Evolutionary conservation across 2,888 invertebrate species (phyloP), one percentile per base, ranked within the genome.

Genomic region (Agriopis leucophaearia): DNA sequence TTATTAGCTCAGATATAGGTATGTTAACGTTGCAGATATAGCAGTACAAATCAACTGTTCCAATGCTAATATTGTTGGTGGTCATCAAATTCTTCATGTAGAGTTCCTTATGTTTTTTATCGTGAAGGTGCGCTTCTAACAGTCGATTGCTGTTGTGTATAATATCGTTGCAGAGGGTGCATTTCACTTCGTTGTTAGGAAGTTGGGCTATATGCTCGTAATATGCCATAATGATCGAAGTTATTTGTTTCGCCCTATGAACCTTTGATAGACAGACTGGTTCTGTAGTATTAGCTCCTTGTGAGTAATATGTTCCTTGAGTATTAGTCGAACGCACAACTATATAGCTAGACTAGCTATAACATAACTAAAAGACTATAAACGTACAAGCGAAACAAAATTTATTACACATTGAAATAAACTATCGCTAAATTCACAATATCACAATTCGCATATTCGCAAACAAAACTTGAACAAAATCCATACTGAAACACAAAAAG

Each of bases 191-290:
- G 47, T 78, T 78, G 64, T 69, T 78, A 27, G 72, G 66, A 15
- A 77, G 73, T 42, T 78, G 54, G 27, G 78, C 44, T 27, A 88
- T 79, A 61, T 88, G 83, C 74, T 82, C 80, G 66, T 85, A 79
- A 63, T 78, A 80, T n/a, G 81, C 81, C 84, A 86, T 77, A 48
- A 42, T 64, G 18, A 48, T 13, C 44, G 44, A 44, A 16, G 35
- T 57, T 8, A 13, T 12, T 8, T 18, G 3, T 48, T 38, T 38
- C 1, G 8, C 6, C 8, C 8, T 38, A 38, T 38, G 38, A 8
- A 1, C 8, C 8, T 38, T 8, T 38, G 38, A 8, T 38, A 1
- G 38, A 38, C 9, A 6, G 8, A 38, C 38, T 38, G 38, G 38
- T 38, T 10, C 38, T 8, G 36, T 6, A 8, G 36, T 36, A 8